Percentiles rank a stretch among this genome's conserved stretches.
Conservation (phyloP, 2,797 vertebrate species). For the Spea hammondii region DNA sequence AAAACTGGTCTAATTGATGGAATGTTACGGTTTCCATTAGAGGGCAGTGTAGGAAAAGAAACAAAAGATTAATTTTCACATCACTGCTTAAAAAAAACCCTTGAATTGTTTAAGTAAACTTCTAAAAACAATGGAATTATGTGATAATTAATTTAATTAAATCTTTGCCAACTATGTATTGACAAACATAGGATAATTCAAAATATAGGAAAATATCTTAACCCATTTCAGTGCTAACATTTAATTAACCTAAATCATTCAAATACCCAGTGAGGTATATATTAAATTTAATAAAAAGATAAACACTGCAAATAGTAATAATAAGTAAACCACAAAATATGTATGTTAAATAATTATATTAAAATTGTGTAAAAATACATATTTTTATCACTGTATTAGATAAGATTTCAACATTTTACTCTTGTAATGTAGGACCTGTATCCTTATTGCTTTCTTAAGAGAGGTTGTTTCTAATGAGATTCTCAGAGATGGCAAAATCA, state of each 20-base stretch:
- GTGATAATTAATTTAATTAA: slow-evolving; percentile 40
- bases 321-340: slow-evolving; percentile 15
- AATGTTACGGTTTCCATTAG: slow-evolving; percentile 68
- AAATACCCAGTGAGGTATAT: slow-evolving; percentile 5
- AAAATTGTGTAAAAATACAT: neutral
- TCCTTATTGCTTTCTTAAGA: slow-evolving; percentile 34
- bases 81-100: slow-evolving; percentile 6
- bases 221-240: neutral
- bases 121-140: slow-evolving; percentile 42
- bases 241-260: neutral
- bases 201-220: slow-evolving; percentile 32
- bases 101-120: slow-evolving; percentile 59
- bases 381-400: neutral
- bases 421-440: slow-evolving; percentile 41
- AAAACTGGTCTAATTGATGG: slow-evolving; percentile 47
- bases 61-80: slow-evolving; percentile 51
- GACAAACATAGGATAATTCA: slow-evolving; percentile 18
- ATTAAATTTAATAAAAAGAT: slow-evolving; percentile 33
- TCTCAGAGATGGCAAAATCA: slow-evolving; percentile 18
- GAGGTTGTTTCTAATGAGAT: slow-evolving; percentile 32
- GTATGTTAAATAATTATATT: slow-evolving; percentile 21
- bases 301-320: slow-evolving; percentile 2
- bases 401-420: slow-evolving; percentile 19
- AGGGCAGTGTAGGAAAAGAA: slow-evolving; percentile 73
- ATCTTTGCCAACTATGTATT: neutral